phyloP scores from a whole-genome alignment of 2,113 vertebrate species.

The Pardalotus punctatus region DNA sequence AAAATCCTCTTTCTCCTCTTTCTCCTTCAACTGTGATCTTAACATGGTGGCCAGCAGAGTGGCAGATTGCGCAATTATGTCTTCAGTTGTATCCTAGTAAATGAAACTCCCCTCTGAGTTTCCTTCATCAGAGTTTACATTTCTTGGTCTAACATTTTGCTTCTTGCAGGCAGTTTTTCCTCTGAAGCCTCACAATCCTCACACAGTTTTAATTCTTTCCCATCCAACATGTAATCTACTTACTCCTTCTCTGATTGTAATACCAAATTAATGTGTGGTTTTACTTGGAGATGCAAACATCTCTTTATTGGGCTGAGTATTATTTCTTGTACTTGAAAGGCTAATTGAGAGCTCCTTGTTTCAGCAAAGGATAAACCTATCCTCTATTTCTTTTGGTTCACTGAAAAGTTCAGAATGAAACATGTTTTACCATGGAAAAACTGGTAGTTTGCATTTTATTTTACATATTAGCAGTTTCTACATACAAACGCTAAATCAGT shows the following conservation, averaged over 20 bases:
- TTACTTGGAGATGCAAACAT: not conserved
- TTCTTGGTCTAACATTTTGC: not conserved
- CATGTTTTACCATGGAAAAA: too few relatives aligned
- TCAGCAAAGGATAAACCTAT: not conserved
- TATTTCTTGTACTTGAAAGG: not conserved
- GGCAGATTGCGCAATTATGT: not conserved
- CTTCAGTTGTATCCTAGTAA: not conserved
- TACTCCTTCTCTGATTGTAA: not conserved
- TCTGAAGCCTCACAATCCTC: not conserved
- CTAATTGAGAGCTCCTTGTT: not conserved
- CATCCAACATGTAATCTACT: not conserved
- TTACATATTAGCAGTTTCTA: not conserved
- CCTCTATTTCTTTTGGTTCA: not conserved
- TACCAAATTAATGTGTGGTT: not conserved
- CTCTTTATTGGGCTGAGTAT: not conserved
- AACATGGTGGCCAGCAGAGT: not conserved
- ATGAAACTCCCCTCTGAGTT: not conserved
- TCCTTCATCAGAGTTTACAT: not conserved
- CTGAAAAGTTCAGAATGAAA: not conserved
- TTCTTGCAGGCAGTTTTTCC: not conserved
- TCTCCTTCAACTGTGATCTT: not conserved
- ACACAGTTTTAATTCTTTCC: not conserved
- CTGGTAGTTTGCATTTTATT: not conserved
- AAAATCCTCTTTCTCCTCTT: not conserved
- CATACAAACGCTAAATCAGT: not conserved